Evolutionary conservation across 2,888 invertebrate species (phyloP).

Genomic region (Dasypolia templi): DNA sequence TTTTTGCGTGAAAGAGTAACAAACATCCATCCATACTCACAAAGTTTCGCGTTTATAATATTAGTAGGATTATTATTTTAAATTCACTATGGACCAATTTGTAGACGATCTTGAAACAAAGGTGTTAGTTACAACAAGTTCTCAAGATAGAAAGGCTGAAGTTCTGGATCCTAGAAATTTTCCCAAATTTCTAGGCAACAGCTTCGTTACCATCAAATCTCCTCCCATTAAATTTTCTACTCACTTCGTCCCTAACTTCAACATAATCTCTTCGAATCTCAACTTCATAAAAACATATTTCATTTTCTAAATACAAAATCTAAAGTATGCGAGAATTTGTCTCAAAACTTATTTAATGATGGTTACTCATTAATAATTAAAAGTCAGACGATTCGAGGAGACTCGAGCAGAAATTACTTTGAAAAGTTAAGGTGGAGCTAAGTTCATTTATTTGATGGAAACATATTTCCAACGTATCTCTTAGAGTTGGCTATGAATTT

Average conservation of each 20-base stretch:
- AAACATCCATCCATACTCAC: too few species aligned
- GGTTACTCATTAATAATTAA: slow-evolving; percentile 72
- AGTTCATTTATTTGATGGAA: slow-evolving; percentile 62
- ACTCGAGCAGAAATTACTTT: slow-evolving; percentile 57
- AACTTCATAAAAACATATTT: slow-evolving; percentile 29
- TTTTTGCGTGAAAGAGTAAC: too few species aligned
- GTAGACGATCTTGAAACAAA: not conserved
- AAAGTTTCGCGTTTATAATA: too few species aligned
- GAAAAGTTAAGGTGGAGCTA: slow-evolving; percentile 51
- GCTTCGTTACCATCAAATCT: not conserved
- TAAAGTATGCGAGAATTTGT: slow-evolving; percentile 60
- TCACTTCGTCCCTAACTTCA: not conserved
- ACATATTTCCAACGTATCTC: slow-evolving; percentile 55
- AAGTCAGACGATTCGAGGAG: slow-evolving; percentile 63
- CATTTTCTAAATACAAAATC: slow-evolving; percentile 38
- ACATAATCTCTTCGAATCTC: not conserved
- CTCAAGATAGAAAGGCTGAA: not conserved
- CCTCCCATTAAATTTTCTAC: not conserved
- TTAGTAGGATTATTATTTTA: too few species aligned
- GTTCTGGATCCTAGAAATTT: not conserved
- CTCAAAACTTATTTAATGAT: slow-evolving; percentile 63
- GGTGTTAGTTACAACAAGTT: not conserved
- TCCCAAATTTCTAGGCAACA: not conserved
- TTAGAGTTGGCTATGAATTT: slow-evolving; percentile 23
- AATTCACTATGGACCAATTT: not conserved